These are phyloP conservation scores for Elysia chlorotica DNA, from an alignment of 1,140 invertebrate species.

Conservation along the genomic window DNA sequence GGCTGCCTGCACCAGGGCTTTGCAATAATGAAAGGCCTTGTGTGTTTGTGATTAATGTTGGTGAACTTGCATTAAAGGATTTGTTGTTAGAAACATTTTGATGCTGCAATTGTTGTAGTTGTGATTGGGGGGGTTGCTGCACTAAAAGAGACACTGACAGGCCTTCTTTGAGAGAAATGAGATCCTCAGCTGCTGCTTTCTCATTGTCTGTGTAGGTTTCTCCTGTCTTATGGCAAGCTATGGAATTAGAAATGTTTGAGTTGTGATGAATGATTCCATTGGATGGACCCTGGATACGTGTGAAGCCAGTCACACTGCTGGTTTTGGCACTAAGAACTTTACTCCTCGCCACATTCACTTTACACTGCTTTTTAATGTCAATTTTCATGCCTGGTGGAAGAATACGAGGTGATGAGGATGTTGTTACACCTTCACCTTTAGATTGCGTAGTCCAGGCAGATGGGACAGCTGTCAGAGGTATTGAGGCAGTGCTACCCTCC, in stretches of 20 bases:
- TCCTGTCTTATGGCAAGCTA: too few relatives aligned
- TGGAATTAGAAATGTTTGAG: too few relatives aligned
- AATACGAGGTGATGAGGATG: conserved; percentile 7
- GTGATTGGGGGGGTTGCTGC: background rate
- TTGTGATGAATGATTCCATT: too few relatives aligned
- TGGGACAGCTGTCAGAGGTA: too few relatives aligned
- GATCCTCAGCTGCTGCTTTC: conserved; percentile 18
- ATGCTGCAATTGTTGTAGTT: too few relatives aligned
- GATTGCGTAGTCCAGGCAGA: conserved; percentile 3
- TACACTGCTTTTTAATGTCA: conserved; percentile 18
- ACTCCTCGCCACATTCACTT: background rate
- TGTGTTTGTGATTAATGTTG: too few relatives aligned
- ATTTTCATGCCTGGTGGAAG: conserved; percentile 20
- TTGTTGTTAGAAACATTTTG: too few relatives aligned
- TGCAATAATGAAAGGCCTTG: too few relatives aligned
- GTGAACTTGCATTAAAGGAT: too few relatives aligned
- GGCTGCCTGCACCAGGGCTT: too few relatives aligned
- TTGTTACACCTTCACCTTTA: background rate
- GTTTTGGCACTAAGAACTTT: background rate
- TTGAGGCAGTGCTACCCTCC: too few relatives aligned
- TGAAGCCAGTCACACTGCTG: background rate
- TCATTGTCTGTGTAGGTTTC: conserved; percentile 21
- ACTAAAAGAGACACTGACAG: background rate
- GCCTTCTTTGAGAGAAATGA: conserved; percentile 19
- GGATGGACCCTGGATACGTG: too few relatives aligned